A percentile compares a stretch with the other conserved stretches of the same genome.
Conservation (phyloP, 92 coral and sea anemone genomes). For the Porites cylindrica region DNA sequence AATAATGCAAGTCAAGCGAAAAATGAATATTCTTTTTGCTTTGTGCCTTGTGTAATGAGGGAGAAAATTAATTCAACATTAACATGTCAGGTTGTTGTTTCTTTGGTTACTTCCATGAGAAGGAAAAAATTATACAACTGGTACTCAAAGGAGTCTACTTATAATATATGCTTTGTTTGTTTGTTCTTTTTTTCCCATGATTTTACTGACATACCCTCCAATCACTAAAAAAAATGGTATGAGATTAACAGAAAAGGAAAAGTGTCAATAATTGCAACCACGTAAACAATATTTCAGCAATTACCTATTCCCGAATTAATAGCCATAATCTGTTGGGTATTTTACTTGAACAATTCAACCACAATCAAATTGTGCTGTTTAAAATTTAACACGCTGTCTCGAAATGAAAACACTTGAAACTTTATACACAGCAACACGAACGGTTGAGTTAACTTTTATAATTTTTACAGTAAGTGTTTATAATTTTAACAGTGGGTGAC, state of each 20-base stretch:
- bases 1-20: not conserved
- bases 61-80: no score
- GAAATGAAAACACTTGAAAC: not conserved
- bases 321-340: not conserved
- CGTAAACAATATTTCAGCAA: not conserved
- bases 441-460: conserved; percentile 14
- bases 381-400: conserved; percentile 13
- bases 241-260: no score
- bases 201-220: no score
- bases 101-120: no score
- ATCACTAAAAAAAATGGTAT: no score
- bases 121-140: no score
- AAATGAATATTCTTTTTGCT: not conserved
- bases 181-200: no score
- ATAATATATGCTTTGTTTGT: no score
- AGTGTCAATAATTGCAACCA: no score
- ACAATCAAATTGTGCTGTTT: not conserved
- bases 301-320: not conserved
- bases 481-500: conserved; percentile 28
- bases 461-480: conserved; percentile 5
- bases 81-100: no score
- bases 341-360: not conserved
- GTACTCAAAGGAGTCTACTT: no score
- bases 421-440: conserved; percentile 4
- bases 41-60: not conserved